Evolutionary conservation across 2,888 invertebrate species (phyloP).

Genomic region (Melanchra persicariae): DNA sequence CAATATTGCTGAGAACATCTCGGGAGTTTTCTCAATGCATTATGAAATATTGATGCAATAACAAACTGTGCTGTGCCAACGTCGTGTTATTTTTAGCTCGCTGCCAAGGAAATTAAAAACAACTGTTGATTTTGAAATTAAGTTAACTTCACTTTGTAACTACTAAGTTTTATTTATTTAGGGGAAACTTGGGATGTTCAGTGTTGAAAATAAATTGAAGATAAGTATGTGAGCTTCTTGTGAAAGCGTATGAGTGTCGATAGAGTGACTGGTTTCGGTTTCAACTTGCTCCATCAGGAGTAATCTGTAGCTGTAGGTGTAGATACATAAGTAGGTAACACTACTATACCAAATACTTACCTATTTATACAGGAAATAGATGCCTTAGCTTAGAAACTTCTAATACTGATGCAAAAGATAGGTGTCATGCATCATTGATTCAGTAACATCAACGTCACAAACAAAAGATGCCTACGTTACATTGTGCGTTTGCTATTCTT

Average conservation of each 20-base stretch:
- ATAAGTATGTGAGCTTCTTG: background rate
- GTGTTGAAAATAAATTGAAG: background rate
- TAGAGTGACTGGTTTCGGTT: too few species aligned
- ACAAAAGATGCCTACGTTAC: too few species aligned
- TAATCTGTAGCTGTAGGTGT: too few species aligned
- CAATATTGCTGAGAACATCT: conserved; percentile 18
- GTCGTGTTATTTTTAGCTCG: background rate
- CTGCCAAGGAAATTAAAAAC: conserved; percentile 18
- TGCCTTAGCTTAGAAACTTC: background rate
- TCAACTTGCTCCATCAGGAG: background rate
- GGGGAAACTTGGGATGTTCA: background rate
- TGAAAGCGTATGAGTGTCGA: too few species aligned
- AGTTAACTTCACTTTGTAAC: background rate
- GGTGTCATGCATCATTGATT: too few species aligned
- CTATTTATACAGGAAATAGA: too few species aligned
- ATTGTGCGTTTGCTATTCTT: too few species aligned
- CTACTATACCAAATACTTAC: too few species aligned
- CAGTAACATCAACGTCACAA: too few species aligned
- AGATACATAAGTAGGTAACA: too few species aligned
- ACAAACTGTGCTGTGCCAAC: background rate
- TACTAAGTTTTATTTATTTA: background rate
- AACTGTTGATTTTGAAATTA: background rate
- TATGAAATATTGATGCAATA: conserved; percentile 38
- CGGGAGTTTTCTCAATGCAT: conserved; percentile 10
- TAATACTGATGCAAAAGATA: background rate